A percentile compares a stretch with the other conserved stretches of the same genome.
Evolutionary conservation across 2,888 invertebrate species (phyloP).

Genomic region (Sceliomorpha sp.): DNA sequence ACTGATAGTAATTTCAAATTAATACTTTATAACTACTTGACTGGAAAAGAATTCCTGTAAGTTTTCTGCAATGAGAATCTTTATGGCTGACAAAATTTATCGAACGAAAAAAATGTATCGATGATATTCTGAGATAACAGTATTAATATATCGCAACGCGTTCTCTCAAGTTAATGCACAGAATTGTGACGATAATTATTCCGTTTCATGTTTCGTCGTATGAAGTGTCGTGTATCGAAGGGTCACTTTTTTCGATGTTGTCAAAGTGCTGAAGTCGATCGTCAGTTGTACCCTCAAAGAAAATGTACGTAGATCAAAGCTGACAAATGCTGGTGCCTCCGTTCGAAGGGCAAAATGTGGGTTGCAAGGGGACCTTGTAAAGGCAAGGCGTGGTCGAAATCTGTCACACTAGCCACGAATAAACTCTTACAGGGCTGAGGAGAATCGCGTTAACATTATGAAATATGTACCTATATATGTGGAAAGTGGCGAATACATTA

Average conservation of each 20-base stretch:
- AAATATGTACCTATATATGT: conserved; percentile 60
- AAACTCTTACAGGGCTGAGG: conserved; percentile 61
- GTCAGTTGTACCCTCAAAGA: conserved; percentile 57
- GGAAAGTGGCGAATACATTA: conserved; percentile 27
- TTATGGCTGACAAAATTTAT: background rate
- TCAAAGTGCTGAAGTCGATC: conserved; percentile 56
- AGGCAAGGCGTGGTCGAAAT: conserved; percentile 79
- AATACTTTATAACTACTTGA: too few relatives aligned
- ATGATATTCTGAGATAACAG: too few relatives aligned
- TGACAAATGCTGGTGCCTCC: conserved; percentile 65
- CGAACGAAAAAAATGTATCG: too few relatives aligned
- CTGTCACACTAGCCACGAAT: conserved; percentile 78
- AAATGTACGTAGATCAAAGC: conserved; percentile 68
- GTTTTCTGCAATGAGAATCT: conserved; percentile 5
- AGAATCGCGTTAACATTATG: conserved; percentile 52
- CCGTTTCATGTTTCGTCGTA: too few relatives aligned
- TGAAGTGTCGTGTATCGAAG: too few relatives aligned
- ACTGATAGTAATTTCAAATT: too few relatives aligned
- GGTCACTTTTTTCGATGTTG: conserved; percentile 49
- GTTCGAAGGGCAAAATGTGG: conserved; percentile 55
- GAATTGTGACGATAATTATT: too few relatives aligned
- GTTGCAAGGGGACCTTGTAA: conserved; percentile 68
- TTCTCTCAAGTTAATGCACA: too few relatives aligned
- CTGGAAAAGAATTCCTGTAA: too few relatives aligned
- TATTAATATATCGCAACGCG: too few relatives aligned